These are phyloP conservation scores for Oreochromis mossambicus DNA, from an alignment of 2,797 vertebrate species.

Conservation along the genomic window DNA sequence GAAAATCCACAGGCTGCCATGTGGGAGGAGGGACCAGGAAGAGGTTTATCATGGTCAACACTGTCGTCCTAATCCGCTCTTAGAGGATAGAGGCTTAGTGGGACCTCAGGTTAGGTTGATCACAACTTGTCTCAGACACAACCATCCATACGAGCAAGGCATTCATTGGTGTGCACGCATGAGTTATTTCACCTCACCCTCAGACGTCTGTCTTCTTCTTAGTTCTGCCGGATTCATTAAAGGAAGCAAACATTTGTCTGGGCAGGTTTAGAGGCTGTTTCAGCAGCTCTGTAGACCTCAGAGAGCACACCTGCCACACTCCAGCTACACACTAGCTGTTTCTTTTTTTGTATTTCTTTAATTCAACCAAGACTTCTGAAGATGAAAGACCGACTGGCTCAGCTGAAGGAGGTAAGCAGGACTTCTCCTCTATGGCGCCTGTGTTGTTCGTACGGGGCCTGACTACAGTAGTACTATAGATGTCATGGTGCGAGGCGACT, in stretches of 20 bases:
- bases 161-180: not conserved
- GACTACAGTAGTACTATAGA: not conserved
- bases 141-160: not conserved
- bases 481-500: not conserved
- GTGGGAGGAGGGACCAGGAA: not conserved
- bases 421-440: not conserved
- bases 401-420: slow-evolving; percentile 74
- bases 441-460: not conserved
- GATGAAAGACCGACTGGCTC: slow-evolving; percentile 80
- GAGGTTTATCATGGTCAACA: slow-evolving; percentile 51
- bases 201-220: not conserved
- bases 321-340: not conserved
- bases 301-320: not conserved
- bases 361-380: not conserved
- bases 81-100: slow-evolving; percentile 72
- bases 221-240: not conserved
- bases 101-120: slow-evolving; percentile 41
- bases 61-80: slow-evolving; percentile 68
- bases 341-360: not conserved
- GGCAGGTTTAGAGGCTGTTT: slow-evolving; percentile 21
- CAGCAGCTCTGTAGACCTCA: not conserved
- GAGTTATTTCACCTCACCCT: not conserved
- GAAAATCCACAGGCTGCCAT: not conserved
- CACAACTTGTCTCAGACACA: slow-evolving; percentile 4
- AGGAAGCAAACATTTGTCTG: not conserved